Evolutionary conservation across 2,113 vertebrate species (phyloP).

Genomic region (Phylloscopus trochilus): DNA sequence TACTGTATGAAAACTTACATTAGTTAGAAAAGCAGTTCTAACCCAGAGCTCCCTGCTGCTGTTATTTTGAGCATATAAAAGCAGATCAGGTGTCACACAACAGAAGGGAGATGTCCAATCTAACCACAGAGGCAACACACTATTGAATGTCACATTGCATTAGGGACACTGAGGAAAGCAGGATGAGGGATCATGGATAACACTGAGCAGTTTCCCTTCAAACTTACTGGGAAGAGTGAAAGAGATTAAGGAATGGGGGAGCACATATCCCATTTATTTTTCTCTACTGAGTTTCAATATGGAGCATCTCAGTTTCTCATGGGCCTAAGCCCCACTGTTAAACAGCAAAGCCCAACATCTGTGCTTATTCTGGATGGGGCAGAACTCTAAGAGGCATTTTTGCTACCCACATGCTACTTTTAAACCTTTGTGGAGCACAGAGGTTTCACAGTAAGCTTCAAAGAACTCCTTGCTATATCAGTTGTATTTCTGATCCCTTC

Average conservation of each 20-base stretch:
- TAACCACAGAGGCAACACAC: background rate
- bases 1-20: background rate
- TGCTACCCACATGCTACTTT: background rate
- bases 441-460: background rate
- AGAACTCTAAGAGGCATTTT: background rate
- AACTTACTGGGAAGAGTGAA: background rate
- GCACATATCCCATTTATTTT: background rate
- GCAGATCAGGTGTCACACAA: background rate
- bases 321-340: background rate
- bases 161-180: background rate
- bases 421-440: background rate
- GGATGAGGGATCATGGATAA: background rate
- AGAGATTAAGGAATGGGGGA: background rate
- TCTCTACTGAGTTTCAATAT: background rate
- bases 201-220: background rate
- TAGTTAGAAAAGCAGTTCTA: background rate
- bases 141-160: too few relatives aligned
- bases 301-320: background rate
- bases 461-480: background rate
- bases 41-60: background rate
- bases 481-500: background rate
- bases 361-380: background rate
- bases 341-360: background rate
- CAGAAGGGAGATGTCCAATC: background rate
- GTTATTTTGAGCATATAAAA: background rate